Evolutionary conservation across 2,888 invertebrate species (phyloP).

Genomic region (Autographa gamma): DNA sequence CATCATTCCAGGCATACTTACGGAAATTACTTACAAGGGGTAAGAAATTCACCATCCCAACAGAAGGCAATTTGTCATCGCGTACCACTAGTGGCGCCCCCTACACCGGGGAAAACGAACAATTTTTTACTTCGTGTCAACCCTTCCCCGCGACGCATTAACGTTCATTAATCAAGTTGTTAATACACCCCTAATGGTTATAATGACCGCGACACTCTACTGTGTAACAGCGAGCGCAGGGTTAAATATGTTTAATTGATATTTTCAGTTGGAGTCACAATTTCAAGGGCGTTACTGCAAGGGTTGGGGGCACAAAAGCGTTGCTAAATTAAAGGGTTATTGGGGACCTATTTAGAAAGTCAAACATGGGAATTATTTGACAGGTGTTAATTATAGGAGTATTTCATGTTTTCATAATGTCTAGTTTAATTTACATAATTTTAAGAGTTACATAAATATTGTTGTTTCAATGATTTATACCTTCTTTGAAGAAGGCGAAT

Average conservation of each 20-base stretch:
- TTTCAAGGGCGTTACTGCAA: slow-evolving; percentile 46
- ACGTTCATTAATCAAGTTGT: slow-evolving; percentile 59
- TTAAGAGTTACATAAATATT: neutral
- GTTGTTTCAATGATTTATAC: too few species aligned
- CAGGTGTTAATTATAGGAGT: neutral
- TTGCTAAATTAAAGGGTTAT: slow-evolving; percentile 24
- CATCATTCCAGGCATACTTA: slow-evolving; percentile 36
- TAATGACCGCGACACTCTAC: slow-evolving; percentile 54
- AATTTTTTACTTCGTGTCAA: slow-evolving; percentile 55
- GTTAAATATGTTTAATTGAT: slow-evolving; percentile 56
- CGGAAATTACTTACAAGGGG: slow-evolving; percentile 35
- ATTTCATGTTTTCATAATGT: neutral
- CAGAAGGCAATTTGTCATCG: slow-evolving; percentile 48
- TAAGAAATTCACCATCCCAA: slow-evolving; percentile 32
- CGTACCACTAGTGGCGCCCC: slow-evolving; percentile 29
- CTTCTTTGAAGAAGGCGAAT: too few species aligned
- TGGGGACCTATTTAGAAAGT: slow-evolving; percentile 13
- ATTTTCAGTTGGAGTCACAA: slow-evolving; percentile 51
- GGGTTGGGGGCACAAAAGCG: slow-evolving; percentile 34
- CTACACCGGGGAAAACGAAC: slow-evolving; percentile 36
- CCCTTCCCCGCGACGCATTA: slow-evolving; percentile 47
- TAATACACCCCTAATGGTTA: slow-evolving; percentile 56
- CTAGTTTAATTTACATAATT: neutral
- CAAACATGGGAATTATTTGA: neutral
- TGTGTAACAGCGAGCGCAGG: slow-evolving; percentile 42